A percentile compares a stretch with the other conserved stretches of the same genome.
phyloP scores from a whole-genome alignment of 2,797 vertebrate species.

The Novumbra hubbsi region DNA sequence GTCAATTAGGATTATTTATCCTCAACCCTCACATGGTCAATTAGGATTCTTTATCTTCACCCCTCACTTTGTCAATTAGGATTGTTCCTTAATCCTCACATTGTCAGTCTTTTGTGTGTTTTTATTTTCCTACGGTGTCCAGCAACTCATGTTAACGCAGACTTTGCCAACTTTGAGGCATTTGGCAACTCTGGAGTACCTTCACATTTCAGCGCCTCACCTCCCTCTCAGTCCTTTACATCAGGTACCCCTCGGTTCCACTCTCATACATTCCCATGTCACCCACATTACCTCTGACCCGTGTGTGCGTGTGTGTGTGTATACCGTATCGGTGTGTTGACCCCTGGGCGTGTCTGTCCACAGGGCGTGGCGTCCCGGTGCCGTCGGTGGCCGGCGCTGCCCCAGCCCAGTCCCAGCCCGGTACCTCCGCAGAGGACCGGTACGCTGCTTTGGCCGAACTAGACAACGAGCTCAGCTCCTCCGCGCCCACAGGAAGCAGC shows the following conservation, averaged over 20 bases:
- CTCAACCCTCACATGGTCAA: constrained; percentile 67
- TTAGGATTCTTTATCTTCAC: background rate
- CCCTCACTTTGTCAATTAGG: constrained; percentile 61
- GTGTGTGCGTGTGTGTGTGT: background rate
- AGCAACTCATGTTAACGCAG: constrained; percentile 92
- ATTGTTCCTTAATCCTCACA: constrained; percentile 65
- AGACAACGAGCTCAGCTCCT: constrained; percentile 87
- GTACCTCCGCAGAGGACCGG: constrained; percentile 80
- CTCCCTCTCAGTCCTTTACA: constrained; percentile 76
- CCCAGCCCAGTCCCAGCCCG: constrained; percentile 70
- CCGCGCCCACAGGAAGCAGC: constrained; percentile 76
- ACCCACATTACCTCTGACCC: background rate
- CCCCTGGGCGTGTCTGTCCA: constrained; percentile 1
- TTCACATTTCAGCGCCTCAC: constrained; percentile 93
- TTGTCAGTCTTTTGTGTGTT: constrained; percentile 39
- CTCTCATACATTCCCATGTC: background rate
- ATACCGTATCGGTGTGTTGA: background rate
- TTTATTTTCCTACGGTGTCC: constrained; percentile 74
- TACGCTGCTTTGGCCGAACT: constrained; percentile 91
- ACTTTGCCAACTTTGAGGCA: constrained; percentile 99
- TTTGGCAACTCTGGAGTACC: constrained; percentile 94
- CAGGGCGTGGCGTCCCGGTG: constrained; percentile 69
- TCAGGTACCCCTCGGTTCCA: constrained; percentile 28
- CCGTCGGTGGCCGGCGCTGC: constrained; percentile 73
- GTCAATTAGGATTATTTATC: constrained; percentile 51